Conservation (phyloP, 2,888 invertebrate genomes). For the Heliconius sara region DNA sequence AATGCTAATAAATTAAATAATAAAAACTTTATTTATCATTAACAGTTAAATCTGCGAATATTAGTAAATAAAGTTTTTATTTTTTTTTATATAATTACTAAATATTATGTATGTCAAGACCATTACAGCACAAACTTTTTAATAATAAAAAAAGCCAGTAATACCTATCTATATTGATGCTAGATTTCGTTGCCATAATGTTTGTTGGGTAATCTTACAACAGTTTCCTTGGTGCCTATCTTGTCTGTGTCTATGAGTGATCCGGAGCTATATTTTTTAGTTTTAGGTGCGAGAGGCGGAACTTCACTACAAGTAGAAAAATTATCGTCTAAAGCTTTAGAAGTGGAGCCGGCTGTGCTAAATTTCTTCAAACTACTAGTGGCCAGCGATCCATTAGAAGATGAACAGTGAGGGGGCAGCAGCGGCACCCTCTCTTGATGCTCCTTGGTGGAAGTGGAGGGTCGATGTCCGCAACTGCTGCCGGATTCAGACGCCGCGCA, state of each 20-base stretch:
- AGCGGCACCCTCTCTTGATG: constrained; percentile 75
- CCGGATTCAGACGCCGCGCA: constrained; percentile 63
- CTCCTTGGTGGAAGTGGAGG: constrained; percentile 65
- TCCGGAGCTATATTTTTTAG: constrained; percentile 77
- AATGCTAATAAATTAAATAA: constrained; percentile 38
- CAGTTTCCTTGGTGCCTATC: constrained; percentile 72
- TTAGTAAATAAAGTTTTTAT: not conserved
- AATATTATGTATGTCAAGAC: constrained; percentile 36
- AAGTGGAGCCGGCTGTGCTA: constrained; percentile 67
- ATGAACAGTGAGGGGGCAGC: constrained; percentile 74
- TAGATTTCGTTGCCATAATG: constrained; percentile 71
- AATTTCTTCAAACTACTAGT: constrained; percentile 76
- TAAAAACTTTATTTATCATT: not conserved
- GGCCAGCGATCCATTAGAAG: constrained; percentile 77
- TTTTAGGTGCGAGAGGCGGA: constrained; percentile 72
- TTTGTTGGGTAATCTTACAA: constrained; percentile 75
- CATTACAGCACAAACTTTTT: constrained; percentile 25
- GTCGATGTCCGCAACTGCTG: constrained; percentile 66
- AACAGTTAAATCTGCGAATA: not conserved
- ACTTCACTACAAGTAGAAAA: constrained; percentile 77
- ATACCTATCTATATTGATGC: constrained; percentile 30
- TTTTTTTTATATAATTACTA: constrained; percentile 33
- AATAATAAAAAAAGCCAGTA: constrained; percentile 21
- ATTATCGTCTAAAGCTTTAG: constrained; percentile 68
- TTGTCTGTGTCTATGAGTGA: constrained; percentile 77